These are phyloP conservation scores for Chelonus formosanus DNA, from an alignment of 2,888 invertebrate species.

Conservation along the genomic window DNA sequence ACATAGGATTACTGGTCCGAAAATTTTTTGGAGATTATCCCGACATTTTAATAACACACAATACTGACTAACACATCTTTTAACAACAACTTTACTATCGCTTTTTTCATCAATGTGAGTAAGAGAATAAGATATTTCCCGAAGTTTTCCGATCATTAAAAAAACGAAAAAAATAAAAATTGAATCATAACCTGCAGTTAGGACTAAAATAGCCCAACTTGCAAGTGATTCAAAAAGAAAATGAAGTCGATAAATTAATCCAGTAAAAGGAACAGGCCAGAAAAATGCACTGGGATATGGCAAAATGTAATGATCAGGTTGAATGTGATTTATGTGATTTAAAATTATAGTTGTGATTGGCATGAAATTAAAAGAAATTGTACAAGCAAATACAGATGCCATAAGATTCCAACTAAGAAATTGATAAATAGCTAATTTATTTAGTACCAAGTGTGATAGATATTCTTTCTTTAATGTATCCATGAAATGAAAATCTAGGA, in stretches of 20 bases:
- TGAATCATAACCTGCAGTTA: slow-evolving; percentile 43
- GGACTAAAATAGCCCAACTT: neutral
- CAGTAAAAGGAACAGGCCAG: slow-evolving; percentile 37
- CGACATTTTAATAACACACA: slow-evolving; percentile 16
- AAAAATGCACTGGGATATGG: slow-evolving; percentile 41
- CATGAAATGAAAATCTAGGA: slow-evolving; percentile 8
- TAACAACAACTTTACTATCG: slow-evolving; percentile 22
- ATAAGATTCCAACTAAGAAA: no score
- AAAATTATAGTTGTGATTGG: neutral
- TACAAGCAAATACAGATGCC: no score
- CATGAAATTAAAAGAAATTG: neutral
- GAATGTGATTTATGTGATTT: neutral
- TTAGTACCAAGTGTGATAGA: neutral
- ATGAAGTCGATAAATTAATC: slow-evolving; percentile 38
- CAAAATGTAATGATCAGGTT: slow-evolving; percentile 26
- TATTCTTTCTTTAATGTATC: neutral
- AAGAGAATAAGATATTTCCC: slow-evolving; percentile 38
- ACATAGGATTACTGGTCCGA: slow-evolving; percentile 26
- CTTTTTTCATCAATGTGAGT: slow-evolving; percentile 22
- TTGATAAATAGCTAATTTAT: neutral
- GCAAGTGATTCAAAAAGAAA: slow-evolving; percentile 38
- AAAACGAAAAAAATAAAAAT: slow-evolving; percentile 48
- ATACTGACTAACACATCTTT: slow-evolving; percentile 9
- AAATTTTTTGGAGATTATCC: slow-evolving; percentile 17
- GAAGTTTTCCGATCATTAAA: slow-evolving; percentile 46